Base-by-base conservation (phyloP, 2,113 vertebrate species). In the Pionites leucogaster region DNA sequence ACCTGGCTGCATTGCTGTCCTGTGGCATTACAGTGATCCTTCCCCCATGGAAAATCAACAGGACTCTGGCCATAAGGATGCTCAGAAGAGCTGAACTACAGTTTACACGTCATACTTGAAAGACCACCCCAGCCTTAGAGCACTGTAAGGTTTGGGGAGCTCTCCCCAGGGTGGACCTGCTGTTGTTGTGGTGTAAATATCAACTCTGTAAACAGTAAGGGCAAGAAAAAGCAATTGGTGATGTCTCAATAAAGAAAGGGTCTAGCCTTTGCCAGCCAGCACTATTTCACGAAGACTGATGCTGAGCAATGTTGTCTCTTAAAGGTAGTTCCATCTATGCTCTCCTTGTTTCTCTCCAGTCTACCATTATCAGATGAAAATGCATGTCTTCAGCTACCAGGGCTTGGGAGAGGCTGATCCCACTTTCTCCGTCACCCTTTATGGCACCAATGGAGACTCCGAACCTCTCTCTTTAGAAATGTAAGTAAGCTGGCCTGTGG, bases 341-440 rank as follows among this genome's bases (percentile, higher is more conserved):
- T 95, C 24, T 94, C 29, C 39, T 42, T 68, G 10, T 96, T 78
- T 94, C 74, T 88, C 59, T 90, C 31, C 96, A 99, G 99, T 99
- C 49, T 99, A 98, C 96, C 99, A 99, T 60, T 99, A 99, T 87
- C 99, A 99, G 97, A 98, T 99, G 98, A 99, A 99, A 97, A 99
- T 99, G 98, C 99, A 99, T 0, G 97, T 99, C 92, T 99, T 99
- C 95, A 98, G 99, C 98, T 98, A 98, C 46, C 98, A 98, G 50
- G 92, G 80, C 27, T n/a, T 90, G 3, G 97, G 98, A 68, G 83
- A 98, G 25, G 97, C 97, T 1, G 98, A 99, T 74, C 99, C 99
- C 39, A 97, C 96, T 10, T 99, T 99, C 80, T 96, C 98, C 0
- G 97, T 99, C 33, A 98, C 98, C 65, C 98, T 99, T 41, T 98